Base-by-base conservation (phyloP, 1,140 invertebrate genomes). In the Nephila pilipes region DNA sequence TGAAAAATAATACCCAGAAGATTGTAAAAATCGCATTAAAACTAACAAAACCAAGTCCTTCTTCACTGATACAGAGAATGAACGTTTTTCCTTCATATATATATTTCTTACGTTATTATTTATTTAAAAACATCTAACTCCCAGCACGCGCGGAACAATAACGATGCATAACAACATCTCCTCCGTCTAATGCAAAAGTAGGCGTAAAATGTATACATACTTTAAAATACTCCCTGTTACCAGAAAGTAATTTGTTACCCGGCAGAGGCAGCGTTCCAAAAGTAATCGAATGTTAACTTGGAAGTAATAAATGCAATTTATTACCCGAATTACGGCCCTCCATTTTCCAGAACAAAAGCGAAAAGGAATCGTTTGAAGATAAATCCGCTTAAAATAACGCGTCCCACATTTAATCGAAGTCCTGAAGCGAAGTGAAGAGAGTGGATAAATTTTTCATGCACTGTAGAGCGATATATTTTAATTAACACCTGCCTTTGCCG, bases 291-390 rank as follows among this genome's bases (percentile, higher is more conserved):
- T 85, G 81, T 57, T 92, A 92, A 92, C 90, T 92, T 92, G 22
- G 90, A 69, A 75, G 90, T 85, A 92, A 92, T 92, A 92, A 92
- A 92, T 85, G 90, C 90, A 92, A 92, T 92, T 92, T 92, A 92
- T 92, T 92, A 92, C 90, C 90, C 46, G 90, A 92, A 92, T 92
- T 92, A 92, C 90, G 32, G 58, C 46, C 20, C 36, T 32, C 81
- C 80, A 36, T 89, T 89, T 58, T 80, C 38, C 58, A 22, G 81
- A 92, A 92, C 90, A 92, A 92, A 92, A 81, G 88, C 75, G 75
- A 18, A 32, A 57, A 57, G 46, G 36, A 55, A 36, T 29, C 65
- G 32, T 32, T 38, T 46, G 65, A 14, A 58, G 90, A 92, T 83
- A 83, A 92, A 83, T 85, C 79, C 60, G 90, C 81, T 92, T 92